Percentiles rank a stretch among this genome's conserved stretches.
Evolutionary conservation across 2,113 vertebrate species (phyloP).

Genomic region (Zonotrichia leucophrys): DNA sequence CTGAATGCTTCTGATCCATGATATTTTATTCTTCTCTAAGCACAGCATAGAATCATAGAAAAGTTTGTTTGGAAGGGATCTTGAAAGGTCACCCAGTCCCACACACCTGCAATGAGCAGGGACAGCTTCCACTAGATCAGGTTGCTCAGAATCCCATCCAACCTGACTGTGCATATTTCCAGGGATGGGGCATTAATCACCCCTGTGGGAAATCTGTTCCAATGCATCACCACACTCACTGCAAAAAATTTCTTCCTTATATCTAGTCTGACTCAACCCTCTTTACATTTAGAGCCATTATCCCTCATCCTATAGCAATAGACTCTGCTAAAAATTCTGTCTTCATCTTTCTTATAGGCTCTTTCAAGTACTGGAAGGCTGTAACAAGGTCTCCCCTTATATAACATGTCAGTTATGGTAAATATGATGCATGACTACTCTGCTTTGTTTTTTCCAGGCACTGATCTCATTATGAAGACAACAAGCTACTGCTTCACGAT

Average conservation of each 20-base stretch:
- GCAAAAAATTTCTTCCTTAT: neutral
- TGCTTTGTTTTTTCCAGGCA: slow-evolving; percentile 44
- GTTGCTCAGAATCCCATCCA: neutral
- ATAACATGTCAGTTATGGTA: neutral
- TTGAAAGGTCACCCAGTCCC: neutral
- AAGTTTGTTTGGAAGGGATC: neutral
- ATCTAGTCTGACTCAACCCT: neutral
- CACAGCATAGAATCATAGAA: neutral
- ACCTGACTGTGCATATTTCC: neutral
- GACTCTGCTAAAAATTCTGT: neutral
- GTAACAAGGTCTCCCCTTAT: neutral
- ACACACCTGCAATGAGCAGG: neutral
- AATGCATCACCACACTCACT: neutral
- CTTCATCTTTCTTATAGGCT: neutral
- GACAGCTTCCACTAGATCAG: neutral
- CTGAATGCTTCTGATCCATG: neutral
- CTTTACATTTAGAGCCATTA: neutral
- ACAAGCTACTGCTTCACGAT: slow-evolving; percentile 45
- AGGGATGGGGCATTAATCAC: neutral
- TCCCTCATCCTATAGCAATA: neutral
- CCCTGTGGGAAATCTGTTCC: neutral
- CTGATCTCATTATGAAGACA: slow-evolving; percentile 53
- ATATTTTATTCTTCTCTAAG: neutral
- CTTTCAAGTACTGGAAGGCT: neutral
- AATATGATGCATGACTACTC: slow-evolving; percentile 45